These are phyloP conservation scores for Solenopsis fugax DNA, from an alignment of 1,140 invertebrate species.

Conservation along the genomic window DNA sequence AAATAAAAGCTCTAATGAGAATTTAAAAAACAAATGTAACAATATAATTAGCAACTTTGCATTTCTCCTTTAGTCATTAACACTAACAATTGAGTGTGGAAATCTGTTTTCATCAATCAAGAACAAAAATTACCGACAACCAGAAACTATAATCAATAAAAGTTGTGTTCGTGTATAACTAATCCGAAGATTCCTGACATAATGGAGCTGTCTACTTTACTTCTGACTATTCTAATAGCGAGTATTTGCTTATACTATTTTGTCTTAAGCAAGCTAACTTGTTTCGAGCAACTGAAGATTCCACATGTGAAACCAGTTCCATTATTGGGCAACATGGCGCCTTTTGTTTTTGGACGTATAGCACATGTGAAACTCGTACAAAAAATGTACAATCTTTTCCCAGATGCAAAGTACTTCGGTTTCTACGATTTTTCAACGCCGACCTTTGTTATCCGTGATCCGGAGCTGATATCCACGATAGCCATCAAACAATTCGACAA, in stretches of 20 bases:
- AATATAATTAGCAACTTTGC: not conserved
- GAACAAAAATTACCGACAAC: not conserved
- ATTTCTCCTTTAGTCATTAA: not conserved
- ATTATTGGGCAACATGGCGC: slow-evolving; percentile 52
- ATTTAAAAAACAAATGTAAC: not conserved
- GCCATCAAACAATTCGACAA: slow-evolving; percentile 63
- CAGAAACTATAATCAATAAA: not conserved
- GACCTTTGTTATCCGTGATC: slow-evolving; percentile 40
- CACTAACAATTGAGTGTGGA: not conserved
- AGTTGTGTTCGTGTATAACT: not conserved
- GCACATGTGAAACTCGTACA: not conserved
- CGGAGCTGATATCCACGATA: slow-evolving; percentile 41
- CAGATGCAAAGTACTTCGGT: slow-evolving; percentile 47
- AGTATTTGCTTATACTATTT: slow-evolving; percentile 23
- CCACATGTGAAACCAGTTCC: not conserved
- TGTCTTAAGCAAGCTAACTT: not conserved
- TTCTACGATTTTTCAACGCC: slow-evolving; percentile 48
- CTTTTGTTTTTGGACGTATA: not conserved
- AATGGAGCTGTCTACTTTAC: not conserved
- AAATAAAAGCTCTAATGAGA: not conserved
- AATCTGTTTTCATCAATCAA: not conserved
- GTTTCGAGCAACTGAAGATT: slow-evolving; percentile 24
- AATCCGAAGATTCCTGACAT: not conserved
- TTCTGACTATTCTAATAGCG: not conserved
- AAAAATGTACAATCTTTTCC: slow-evolving; percentile 10